Evolutionary conservation across 2,113 vertebrate species (phyloP).

Genomic region (Clupea harengus): DNA sequence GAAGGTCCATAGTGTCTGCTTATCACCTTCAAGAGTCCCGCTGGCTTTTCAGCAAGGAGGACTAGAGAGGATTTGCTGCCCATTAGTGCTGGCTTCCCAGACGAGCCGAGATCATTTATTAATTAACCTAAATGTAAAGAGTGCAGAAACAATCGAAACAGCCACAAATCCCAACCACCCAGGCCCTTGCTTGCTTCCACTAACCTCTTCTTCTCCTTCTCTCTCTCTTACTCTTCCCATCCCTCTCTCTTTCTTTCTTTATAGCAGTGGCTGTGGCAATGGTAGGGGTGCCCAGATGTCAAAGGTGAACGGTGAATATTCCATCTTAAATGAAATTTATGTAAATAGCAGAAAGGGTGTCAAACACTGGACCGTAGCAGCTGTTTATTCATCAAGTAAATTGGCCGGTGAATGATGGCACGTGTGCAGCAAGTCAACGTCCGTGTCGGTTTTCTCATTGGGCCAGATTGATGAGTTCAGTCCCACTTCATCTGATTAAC

Average conservation of each 20-base stretch:
- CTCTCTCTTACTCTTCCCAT: not conserved
- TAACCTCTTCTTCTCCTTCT: not conserved
- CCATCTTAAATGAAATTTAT: slow-evolving; percentile 66
- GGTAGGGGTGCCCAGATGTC: slow-evolving; percentile 38
- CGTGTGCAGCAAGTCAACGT: slow-evolving; percentile 39
- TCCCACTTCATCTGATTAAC: slow-evolving; percentile 65
- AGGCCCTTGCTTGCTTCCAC: not conserved
- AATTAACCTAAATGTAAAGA: slow-evolving; percentile 49
- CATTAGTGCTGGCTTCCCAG: not conserved
- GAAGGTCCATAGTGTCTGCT: not conserved
- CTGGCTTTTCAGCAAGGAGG: not conserved
- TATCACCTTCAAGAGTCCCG: not conserved
- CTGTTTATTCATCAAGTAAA: slow-evolving; percentile 65
- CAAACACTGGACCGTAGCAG: slow-evolving; percentile 44
- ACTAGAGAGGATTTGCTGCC: not conserved
- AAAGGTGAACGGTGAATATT: slow-evolving; percentile 61
- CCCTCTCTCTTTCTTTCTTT: not conserved
- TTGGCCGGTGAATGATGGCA: slow-evolving; percentile 62
- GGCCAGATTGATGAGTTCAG: slow-evolving; percentile 61
- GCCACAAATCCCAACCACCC: slow-evolving; percentile 22
- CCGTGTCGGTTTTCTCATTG: slow-evolving; percentile 35
- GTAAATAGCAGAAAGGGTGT: slow-evolving; percentile 56
- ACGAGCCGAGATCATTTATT: slow-evolving; percentile 19
- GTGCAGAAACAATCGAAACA: slow-evolving; percentile 33
- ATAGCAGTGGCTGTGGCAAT: slow-evolving; percentile 32